Evolutionary conservation across 2,888 invertebrate species (phyloP), one percentile per base, ranked within the genome.

Genomic region (Auanema sp.): DNA sequence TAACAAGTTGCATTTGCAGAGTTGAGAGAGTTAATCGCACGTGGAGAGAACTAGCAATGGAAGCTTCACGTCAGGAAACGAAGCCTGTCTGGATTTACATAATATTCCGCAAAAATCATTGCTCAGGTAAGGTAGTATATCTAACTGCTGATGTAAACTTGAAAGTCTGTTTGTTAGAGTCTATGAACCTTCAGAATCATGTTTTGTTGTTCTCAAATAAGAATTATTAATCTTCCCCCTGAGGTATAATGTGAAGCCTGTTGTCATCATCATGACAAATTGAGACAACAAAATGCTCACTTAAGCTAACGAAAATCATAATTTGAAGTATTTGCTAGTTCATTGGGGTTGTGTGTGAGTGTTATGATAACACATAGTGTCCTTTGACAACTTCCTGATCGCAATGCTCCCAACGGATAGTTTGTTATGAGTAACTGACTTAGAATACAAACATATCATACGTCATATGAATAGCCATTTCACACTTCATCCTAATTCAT

Each of bases 81-180:
- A 78, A 76, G 54, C 80, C 80, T 41, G 83, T 83, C 23, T 83
- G 83, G 83, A 72, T 84, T 44, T 83, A 83, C 65, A 70, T 82
- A 47, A 83, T 83, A 54, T 84, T 83, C 70, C 69, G 83, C 18
- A 83, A 83, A 61, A 77, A 77, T 42, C 76, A 77, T 57, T 77
- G 76, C 55, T 77, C 76, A 60, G 76, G 76, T 64, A 81, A 25
- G 23, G n/a, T n/a, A n/a, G n/a, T 33, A 33, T 33, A 33, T 33
- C 8, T 5, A 8, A 33, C 3, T 33, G 33, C 8, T 33, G 33
- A 33, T 33, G 33, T 33, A 33, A 33, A 33, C 33, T 33, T 33
- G 4, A 33, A 8, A 33, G 33, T 33, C 4, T 33, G 8, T 33
- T 33, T 5, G 33, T 33, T 33, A 33, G 8, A 33, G 33, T n/a